Evolutionary conservation across 2,797 vertebrate genomes (phyloP), one percentile per base, ranked within the genome.

Genomic region (Helicolenus hilgendorfi): DNA sequence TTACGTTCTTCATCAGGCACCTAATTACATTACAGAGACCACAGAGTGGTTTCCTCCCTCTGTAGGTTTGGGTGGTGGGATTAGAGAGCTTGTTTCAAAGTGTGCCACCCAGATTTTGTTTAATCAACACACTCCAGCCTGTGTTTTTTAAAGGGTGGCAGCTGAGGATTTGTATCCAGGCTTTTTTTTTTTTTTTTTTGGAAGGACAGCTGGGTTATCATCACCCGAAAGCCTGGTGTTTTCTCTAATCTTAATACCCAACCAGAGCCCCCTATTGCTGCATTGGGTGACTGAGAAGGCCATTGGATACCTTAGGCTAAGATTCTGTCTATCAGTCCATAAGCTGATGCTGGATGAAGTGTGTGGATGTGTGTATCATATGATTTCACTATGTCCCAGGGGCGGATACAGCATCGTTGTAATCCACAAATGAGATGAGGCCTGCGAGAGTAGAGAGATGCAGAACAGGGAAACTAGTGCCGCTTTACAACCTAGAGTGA

Each of bases 161-260:
- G 77, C 26, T 69, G 53, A 72, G 65, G 85, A 89, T 94, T 65
- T 84, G 20, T 78, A 75, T 80, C 63, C 45, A 67, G 24, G 58
- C 4, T 72, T 74, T 45, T 18, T 45, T 41, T 38, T 36, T 79
- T 55, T 72, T 45, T 13, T 58, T 72, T 67, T 72, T 8, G 8
- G 33, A 36, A 26, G 59, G 59, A 60, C 81, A 85, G 76, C 70
- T 73, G 75, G 71, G 41, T 79, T 75, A 73, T 85, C 82, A 29
- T 79, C 71, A 75, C 69, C 49, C 49, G 14, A 63, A 75, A 81
- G 72, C 70, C 14, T 22, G 45, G 68, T 62, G 69, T 70, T 79
- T 79, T 69, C 72, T 71, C 15, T 88, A 76, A 87, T 91, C 75
- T 77, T 76, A 79, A 85, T 77, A 76, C 79, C 67, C 63, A 73